These are phyloP conservation scores for Patella depressa DNA, from an alignment of 2,888 invertebrate genomes.

Conservation along the genomic window DNA sequence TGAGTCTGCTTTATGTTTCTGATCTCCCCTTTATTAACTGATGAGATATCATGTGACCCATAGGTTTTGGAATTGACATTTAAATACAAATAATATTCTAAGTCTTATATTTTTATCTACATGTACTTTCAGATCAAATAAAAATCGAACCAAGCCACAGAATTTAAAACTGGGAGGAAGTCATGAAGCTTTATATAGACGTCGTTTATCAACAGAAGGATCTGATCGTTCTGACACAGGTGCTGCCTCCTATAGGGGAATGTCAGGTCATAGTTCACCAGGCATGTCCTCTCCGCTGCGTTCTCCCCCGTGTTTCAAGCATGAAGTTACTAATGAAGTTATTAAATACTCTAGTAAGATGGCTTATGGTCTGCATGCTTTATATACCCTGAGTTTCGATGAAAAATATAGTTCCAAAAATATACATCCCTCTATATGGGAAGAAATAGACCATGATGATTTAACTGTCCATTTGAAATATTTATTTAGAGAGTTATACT, in stretches of 20 bases:
- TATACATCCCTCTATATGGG: too few species aligned
- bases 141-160: constrained; percentile 53
- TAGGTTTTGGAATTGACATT: too few species aligned
- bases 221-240: constrained; percentile 41
- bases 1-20: too few species aligned
- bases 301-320: constrained; percentile 64
- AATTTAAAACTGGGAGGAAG: constrained; percentile 63
- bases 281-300: constrained; percentile 66
- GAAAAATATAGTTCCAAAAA: background rate
- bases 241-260: constrained; percentile 50
- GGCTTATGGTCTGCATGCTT: constrained; percentile 20
- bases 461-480: too few species aligned
- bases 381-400: background rate
- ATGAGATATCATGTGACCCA: too few species aligned
- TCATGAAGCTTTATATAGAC: constrained; percentile 62
- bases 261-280: constrained; percentile 69
- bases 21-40: too few species aligned
- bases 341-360: constrained; percentile 41
- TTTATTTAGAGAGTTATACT: too few species aligned
- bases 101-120: background rate
- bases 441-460: too few species aligned
- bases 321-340: constrained; percentile 37
- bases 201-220: constrained; percentile 66
- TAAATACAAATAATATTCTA: too few species aligned
- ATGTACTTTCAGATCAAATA: constrained; percentile 4